Evolutionary conservation across 1,140 invertebrate genomes (phyloP).

Genomic region (Drusus annulatus): DNA sequence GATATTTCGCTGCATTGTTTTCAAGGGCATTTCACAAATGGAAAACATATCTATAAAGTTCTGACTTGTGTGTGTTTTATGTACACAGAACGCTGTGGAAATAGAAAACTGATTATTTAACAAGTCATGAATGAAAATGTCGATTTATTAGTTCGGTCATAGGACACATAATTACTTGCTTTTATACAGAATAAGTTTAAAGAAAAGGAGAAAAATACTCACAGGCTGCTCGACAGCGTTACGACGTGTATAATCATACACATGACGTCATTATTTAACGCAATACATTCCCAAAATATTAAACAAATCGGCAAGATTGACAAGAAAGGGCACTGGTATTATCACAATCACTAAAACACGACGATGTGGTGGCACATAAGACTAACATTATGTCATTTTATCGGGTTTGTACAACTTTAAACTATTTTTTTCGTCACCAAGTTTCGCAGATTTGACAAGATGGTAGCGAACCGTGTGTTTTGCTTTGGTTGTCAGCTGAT

Average conservation of each 20-base stretch:
- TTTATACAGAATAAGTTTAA: constrained; percentile 42
- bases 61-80: constrained; percentile 41
- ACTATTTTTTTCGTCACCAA: constrained; percentile 70
- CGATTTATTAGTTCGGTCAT: constrained; percentile 3
- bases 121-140: constrained; percentile 48
- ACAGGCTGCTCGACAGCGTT: constrained; percentile 67
- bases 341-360: constrained; percentile 65
- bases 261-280: constrained; percentile 72
- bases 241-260: constrained; percentile 71
- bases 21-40: constrained; percentile 67
- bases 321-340: constrained; percentile 62
- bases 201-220: constrained; percentile 71
- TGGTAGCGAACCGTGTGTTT: constrained; percentile 73
- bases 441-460: constrained; percentile 71
- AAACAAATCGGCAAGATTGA: constrained; percentile 67
- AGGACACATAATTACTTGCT: constrained; percentile 19
- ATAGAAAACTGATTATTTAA: constrained; percentile 26
- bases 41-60: constrained; percentile 54
- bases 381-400: constrained; percentile 67
- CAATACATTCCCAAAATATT: constrained; percentile 71
- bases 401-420: constrained; percentile 69
- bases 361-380: constrained; percentile 66
- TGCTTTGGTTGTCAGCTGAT: constrained; percentile 74
- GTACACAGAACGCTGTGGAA: constrained; percentile 26
- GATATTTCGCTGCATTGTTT: constrained; percentile 70